Conservation (phyloP, 2,797 vertebrate species). For the Sebastes minor region DNA sequence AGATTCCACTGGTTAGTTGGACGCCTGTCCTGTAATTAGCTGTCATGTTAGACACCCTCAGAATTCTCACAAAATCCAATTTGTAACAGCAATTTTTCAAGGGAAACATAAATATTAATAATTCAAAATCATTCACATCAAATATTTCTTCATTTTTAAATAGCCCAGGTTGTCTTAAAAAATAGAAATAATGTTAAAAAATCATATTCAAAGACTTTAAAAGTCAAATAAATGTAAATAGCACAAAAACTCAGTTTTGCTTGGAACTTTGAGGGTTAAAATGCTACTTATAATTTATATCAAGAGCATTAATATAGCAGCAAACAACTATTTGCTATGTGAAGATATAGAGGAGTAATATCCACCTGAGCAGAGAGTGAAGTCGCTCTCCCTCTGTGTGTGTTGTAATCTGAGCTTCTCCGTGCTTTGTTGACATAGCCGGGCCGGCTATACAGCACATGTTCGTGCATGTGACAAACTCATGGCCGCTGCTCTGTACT, state of each 20-base stretch:
- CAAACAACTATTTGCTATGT: no score
- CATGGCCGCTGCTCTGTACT: no score
- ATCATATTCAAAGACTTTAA: neutral
- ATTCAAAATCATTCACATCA: neutral
- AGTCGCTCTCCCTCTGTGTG: no score
- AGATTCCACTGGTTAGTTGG: neutral
- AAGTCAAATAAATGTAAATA: neutral
- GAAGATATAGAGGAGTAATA: no score
- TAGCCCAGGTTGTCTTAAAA: neutral
- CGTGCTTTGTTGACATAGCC: no score
- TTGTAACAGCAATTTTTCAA: neutral
- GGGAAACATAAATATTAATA: neutral
- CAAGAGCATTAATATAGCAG: no score
- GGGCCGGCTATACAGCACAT: no score
- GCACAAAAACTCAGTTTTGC: neutral
- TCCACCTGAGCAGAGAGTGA: no score
- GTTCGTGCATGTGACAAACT: no score
- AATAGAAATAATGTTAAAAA: neutral
- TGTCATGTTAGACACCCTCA: neutral
- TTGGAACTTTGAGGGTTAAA: neutral
- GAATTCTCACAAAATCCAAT: neutral
- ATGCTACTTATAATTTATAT: neutral
- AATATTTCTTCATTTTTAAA: neutral
- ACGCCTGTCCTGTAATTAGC: neutral
- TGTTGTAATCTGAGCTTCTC: no score